Percentiles rank a stretch among this genome's conserved stretches.
phyloP scores from a whole-genome alignment of 2,797 vertebrate genomes.

The Erpetoichthys calabaricus region DNA sequence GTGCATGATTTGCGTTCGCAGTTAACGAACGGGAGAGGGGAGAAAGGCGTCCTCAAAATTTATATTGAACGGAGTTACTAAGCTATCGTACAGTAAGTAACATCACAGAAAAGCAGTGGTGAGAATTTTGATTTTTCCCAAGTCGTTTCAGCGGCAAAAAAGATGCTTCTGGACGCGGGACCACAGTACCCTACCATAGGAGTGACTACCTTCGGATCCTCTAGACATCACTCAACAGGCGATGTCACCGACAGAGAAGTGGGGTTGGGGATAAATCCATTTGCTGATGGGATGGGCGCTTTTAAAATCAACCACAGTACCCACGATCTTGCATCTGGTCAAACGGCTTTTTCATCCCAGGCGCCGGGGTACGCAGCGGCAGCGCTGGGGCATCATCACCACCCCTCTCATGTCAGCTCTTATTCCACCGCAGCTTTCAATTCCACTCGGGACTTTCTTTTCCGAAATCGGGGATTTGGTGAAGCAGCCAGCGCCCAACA shows the following conservation, averaged over 20 bases:
- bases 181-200: conserved; percentile 96
- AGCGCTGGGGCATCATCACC: conserved; percentile 85
- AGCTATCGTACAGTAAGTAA: conserved; percentile 43
- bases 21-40: conserved; percentile 49
- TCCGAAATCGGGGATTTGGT: conserved; percentile 92
- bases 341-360: conserved; percentile 93
- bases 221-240: conserved; percentile 92
- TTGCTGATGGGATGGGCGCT: conserved; percentile 96
- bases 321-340: conserved; percentile 84
- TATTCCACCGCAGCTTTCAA: conserved; percentile 95
- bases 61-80: conserved; percentile 53
- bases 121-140: conserved; percentile 39
- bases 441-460: conserved; percentile 97
- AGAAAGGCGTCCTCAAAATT: conserved; percentile 44
- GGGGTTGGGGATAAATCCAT: conserved; percentile 94
- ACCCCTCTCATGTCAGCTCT: conserved; percentile 89
- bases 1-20: conserved; percentile 76
- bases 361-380: conserved; percentile 88
- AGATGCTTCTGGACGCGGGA: conserved; percentile 98
- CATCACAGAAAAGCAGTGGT: conserved; percentile 30
- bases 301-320: conserved; percentile 97
- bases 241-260: conserved; percentile 95
- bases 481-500: conserved; percentile 83
- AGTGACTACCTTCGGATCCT: conserved; percentile 97
- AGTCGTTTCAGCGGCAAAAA: conserved; percentile 66